phyloP scores from a whole-genome alignment of 2,113 vertebrate species.

The Sapayoa aenigma region DNA sequence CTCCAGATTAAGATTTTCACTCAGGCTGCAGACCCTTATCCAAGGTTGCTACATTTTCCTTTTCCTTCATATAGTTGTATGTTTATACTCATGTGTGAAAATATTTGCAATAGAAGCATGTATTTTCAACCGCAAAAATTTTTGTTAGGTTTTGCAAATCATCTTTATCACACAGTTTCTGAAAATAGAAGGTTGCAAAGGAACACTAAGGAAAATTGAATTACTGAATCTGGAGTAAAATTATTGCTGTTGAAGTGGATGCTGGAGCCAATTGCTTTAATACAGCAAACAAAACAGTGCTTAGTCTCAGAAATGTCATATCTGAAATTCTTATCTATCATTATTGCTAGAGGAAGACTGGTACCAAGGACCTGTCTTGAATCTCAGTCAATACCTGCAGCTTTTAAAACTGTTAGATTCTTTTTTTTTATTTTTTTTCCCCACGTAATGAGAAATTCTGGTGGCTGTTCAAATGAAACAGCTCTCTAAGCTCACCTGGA shows the following conservation, averaged over 20 bases:
- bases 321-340: neutral
- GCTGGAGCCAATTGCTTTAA: neutral
- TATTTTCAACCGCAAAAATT: neutral
- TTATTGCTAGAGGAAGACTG: neutral
- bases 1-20: neutral
- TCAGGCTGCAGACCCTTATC: accelerated
- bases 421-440: neutral
- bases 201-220: neutral
- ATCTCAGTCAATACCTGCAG: neutral
- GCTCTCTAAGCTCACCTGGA: neutral
- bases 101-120: neutral
- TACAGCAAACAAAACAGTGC: neutral
- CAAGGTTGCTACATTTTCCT: neutral
- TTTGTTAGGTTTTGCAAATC: neutral
- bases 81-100: neutral
- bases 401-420: neutral
- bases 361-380: neutral
- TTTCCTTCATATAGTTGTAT: neutral
- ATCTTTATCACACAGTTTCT: neutral
- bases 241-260: neutral
- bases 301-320: neutral
- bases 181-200: neutral
- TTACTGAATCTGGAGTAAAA: neutral
- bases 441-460: neutral
- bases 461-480: neutral